Conservation (phyloP, 2,888 invertebrate genomes). For the Drosophila macrospina region DNA sequence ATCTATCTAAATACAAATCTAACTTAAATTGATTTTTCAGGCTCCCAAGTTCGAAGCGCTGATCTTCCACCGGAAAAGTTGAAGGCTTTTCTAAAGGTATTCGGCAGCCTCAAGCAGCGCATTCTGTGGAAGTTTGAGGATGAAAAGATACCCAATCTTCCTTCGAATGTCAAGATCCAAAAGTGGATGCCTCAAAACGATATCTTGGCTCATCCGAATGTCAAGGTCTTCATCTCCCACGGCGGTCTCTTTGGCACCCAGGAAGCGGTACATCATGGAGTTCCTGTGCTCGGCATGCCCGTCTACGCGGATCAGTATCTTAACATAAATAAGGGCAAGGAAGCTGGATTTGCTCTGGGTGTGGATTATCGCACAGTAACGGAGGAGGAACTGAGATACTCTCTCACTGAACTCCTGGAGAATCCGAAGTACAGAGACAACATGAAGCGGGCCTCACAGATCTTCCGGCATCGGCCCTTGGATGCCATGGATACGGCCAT, state of each 20-base stretch:
- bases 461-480: conserved; percentile 82
- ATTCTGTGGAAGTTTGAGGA: conserved; percentile 86
- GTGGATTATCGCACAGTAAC: conserved; percentile 73
- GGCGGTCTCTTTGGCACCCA: conserved; percentile 83
- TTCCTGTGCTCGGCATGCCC: conserved; percentile 85
- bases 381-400: conserved; percentile 57
- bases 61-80: conserved; percentile 82
- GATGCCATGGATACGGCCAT: conserved; percentile 82
- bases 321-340: conserved; percentile 73
- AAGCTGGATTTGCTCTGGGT: conserved; percentile 73
- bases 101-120: conserved; percentile 83
- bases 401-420: conserved; percentile 80
- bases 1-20: no score
- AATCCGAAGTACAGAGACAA: conserved; percentile 82
- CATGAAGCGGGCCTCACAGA: conserved; percentile 69
- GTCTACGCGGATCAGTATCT: conserved; percentile 83
- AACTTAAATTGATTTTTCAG: no score
- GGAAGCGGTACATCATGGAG: conserved; percentile 82
- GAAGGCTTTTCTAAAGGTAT: conserved; percentile 81
- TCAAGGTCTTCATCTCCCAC: conserved; percentile 84
- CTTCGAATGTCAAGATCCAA: conserved; percentile 83
- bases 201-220: conserved; percentile 84
- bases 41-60: conserved; percentile 83
- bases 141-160: conserved; percentile 78
- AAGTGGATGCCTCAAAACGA: conserved; percentile 86